Evolutionary conservation across 2,888 invertebrate species (phyloP).

Genomic region (Leptinotarsa tumamoca): DNA sequence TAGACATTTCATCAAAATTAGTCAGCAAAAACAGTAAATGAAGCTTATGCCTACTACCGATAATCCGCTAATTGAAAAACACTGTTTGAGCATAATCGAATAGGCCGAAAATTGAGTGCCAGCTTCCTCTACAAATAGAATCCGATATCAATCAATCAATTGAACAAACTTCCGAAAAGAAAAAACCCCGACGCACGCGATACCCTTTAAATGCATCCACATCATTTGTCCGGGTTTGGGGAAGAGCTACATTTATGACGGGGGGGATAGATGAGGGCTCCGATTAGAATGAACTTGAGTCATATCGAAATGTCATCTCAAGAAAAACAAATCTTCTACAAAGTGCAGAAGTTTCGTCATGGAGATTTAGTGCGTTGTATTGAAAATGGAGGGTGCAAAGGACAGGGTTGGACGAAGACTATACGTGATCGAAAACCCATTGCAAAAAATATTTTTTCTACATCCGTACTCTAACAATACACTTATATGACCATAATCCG

Average conservation of each 20-base stretch:
- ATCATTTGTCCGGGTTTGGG: slow-evolving; percentile 41
- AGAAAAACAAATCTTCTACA: slow-evolving; percentile 63
- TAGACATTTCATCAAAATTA: not conserved
- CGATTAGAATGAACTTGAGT: slow-evolving; percentile 52
- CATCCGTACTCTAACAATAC: too few species aligned
- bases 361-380: slow-evolving; percentile 46
- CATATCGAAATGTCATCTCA: slow-evolving; percentile 66
- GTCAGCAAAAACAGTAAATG: slow-evolving; percentile 28
- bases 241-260: slow-evolving; percentile 26
- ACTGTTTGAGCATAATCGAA: slow-evolving; percentile 32
- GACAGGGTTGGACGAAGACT: slow-evolving; percentile 10
- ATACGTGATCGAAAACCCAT: not conserved
- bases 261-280: slow-evolving; percentile 28
- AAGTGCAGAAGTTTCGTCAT: slow-evolving; percentile 57
- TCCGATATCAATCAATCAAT: slow-evolving; percentile 32
- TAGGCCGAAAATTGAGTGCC: slow-evolving; percentile 17
- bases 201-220: slow-evolving; percentile 53
- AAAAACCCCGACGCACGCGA: slow-evolving; percentile 38
- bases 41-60: slow-evolving; percentile 23
- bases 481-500: too few species aligned
- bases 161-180: slow-evolving; percentile 49
- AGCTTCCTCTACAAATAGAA: slow-evolving; percentile 26
- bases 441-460: too few species aligned
- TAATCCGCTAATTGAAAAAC: slow-evolving; percentile 40
- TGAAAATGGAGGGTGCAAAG: slow-evolving; percentile 36